These are phyloP conservation scores for Sclerodermus sp. DNA, from an alignment of 2,888 invertebrate species.

Conservation along the genomic window DNA sequence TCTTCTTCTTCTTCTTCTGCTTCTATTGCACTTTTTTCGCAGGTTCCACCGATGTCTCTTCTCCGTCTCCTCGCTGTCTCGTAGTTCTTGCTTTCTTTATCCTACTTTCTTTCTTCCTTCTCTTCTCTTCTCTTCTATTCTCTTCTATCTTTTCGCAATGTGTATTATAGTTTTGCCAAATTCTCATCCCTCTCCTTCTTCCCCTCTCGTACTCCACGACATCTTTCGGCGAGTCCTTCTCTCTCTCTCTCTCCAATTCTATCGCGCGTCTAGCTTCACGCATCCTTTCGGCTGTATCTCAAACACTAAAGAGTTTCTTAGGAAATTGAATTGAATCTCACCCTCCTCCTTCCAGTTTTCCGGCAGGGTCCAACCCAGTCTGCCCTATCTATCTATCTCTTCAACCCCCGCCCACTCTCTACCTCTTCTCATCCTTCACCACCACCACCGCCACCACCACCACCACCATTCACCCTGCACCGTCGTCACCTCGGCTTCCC, in stretches of 20 bases:
- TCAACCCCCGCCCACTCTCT: slow-evolving; percentile 1
- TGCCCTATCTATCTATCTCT: slow-evolving; percentile 11
- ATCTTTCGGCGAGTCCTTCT: slow-evolving; percentile 16
- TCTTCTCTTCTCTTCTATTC: slow-evolving; percentile 6
- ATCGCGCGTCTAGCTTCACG: slow-evolving; percentile 29
- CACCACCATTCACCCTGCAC: not conserved
- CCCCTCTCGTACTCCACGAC: slow-evolving; percentile 10
- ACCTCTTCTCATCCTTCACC: not conserved
- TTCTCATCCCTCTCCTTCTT: slow-evolving; percentile 4
- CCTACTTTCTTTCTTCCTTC: not conserved
- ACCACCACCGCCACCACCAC: not conserved
- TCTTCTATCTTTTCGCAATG: slow-evolving; percentile 7
- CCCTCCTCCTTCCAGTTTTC: slow-evolving; percentile 1
- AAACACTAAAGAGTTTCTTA: slow-evolving; percentile 51
- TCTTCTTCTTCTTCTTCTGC: no score
- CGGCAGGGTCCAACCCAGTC: not conserved
- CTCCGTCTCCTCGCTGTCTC: not conserved
- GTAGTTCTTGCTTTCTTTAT: not conserved
- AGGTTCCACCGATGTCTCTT: not conserved
- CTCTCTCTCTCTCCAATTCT: slow-evolving; percentile 19
- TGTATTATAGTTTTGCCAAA: slow-evolving; percentile 7
- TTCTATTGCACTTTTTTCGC: not conserved
- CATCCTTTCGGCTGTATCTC: slow-evolving; percentile 46
- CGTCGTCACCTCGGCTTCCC: slow-evolving; percentile 24
- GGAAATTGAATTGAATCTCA: slow-evolving; percentile 52